phyloP scores from a whole-genome alignment of 2,113 vertebrate species.

The Labeo catla region DNA sequence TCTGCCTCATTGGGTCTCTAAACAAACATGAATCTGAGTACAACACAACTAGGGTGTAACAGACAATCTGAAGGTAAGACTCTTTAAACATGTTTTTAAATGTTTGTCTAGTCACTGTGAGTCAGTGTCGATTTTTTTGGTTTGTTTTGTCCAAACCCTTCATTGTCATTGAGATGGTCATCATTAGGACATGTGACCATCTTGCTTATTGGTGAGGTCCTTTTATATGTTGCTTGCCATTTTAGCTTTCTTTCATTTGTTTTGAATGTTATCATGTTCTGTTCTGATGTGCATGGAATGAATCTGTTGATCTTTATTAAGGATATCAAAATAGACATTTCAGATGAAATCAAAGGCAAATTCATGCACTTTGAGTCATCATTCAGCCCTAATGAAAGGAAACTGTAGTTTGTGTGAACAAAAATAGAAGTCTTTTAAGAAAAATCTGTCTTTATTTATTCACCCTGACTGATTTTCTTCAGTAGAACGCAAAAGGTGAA shows the following conservation, averaged over 20 bases:
- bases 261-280: constrained; percentile 30
- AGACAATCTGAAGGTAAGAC: constrained; percentile 93
- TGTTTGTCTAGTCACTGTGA: constrained; percentile 68
- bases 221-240: constrained; percentile 34
- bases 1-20: constrained; percentile 99
- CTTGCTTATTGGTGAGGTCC: constrained; percentile 49
- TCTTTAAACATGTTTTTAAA: constrained; percentile 67
- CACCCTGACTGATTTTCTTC: background rate
- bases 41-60: constrained; percentile 99
- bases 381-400: background rate
- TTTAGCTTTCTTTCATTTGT: constrained; percentile 10
- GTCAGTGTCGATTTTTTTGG: constrained; percentile 58
- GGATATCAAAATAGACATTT: background rate
- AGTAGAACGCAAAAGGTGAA: background rate
- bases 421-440: background rate
- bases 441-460: background rate
- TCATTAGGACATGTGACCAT: constrained; percentile 63
- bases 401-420: background rate
- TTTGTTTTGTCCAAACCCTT: constrained; percentile 42
- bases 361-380: background rate
- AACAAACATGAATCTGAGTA: constrained; percentile 99
- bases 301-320: constrained; percentile 8
- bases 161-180: constrained; percentile 69
- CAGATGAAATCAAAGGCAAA: background rate
- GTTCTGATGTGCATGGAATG: constrained; percentile 44